These are phyloP conservation scores for Pachyramphus minor DNA, from an alignment of 2,113 vertebrate genomes.

Conservation along the genomic window DNA sequence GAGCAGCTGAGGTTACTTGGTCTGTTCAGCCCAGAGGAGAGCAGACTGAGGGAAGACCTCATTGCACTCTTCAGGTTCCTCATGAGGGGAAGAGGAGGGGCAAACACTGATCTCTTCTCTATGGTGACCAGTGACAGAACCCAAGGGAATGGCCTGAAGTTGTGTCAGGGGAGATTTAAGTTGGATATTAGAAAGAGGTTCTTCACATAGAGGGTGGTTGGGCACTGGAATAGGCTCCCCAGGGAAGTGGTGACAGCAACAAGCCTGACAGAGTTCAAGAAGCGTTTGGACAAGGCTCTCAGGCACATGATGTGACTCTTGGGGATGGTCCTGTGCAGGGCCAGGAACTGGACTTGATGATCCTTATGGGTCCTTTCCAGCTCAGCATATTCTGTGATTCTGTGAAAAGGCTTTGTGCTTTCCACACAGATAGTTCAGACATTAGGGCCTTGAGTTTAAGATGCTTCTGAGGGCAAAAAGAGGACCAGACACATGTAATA, in stretches of 20 bases:
- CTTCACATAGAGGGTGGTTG: background rate
- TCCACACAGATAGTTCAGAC: background rate
- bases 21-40: background rate
- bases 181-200: background rate
- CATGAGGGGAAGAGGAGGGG: background rate
- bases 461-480: background rate
- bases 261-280: background rate
- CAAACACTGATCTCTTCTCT: background rate
- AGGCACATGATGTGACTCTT: background rate
- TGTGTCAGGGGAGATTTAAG: background rate
- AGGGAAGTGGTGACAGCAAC: background rate
- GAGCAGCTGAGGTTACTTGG: background rate
- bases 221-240: background rate
- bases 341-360: background rate
- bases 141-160: background rate
- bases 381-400: background rate
- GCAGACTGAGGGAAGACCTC: background rate
- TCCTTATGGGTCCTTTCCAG: background rate
- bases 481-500: background rate
- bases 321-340: background rate
- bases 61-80: background rate
- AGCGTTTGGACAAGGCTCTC: background rate
- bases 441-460: background rate
- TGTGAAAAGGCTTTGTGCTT: background rate
- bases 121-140: background rate